phyloP scores from a whole-genome alignment of 2,888 invertebrate genomes.

The Boloria selene region DNA sequence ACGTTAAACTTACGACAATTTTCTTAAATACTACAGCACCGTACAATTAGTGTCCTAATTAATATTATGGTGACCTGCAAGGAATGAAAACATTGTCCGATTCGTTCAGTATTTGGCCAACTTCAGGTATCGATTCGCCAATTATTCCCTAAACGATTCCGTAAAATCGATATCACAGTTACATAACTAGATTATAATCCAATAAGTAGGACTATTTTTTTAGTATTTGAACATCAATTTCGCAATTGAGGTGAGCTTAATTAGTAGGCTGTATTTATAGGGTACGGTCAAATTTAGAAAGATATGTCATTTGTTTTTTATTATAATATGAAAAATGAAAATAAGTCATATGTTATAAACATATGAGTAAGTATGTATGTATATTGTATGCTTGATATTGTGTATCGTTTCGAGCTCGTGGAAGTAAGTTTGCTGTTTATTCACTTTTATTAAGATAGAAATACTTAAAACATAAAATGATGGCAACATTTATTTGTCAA shows the following conservation, averaged over 20 bases:
- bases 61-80: conserved; percentile 41
- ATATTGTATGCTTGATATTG: too few species aligned
- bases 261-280: too few species aligned
- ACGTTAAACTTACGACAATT: background rate
- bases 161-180: conserved; percentile 66
- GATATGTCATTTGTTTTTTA: too few species aligned
- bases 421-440: too few species aligned
- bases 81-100: conserved; percentile 55
- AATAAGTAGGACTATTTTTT: background rate
- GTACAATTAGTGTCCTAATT: background rate
- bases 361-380: too few species aligned
- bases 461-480: conserved; percentile 15
- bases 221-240: too few species aligned
- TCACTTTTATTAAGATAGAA: background rate
- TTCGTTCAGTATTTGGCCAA: conserved; percentile 66
- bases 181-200: conserved; percentile 46
- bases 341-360: too few species aligned
- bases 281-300: too few species aligned
- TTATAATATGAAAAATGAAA: too few species aligned
- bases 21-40: background rate
- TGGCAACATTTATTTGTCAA: conserved; percentile 29
- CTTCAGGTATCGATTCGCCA: conserved; percentile 59
- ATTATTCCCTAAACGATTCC: conserved; percentile 64
- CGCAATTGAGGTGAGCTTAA: too few species aligned
- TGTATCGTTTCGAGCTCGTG: too few species aligned